Evolutionary conservation across 2,888 invertebrate species (phyloP).

Genomic region (Lasius fuliginosus): DNA sequence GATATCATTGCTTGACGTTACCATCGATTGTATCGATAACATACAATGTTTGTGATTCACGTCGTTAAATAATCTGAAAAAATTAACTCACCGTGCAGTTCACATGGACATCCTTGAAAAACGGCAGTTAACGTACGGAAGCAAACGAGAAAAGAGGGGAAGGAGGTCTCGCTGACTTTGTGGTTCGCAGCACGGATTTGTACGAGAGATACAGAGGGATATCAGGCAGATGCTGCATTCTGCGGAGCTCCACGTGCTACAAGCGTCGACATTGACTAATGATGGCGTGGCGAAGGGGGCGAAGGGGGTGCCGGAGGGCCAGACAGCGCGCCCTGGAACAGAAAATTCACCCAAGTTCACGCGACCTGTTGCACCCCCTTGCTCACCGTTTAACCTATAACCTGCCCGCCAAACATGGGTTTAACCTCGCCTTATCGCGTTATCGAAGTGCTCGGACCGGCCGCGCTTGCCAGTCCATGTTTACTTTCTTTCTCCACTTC

Average conservation of each 20-base stretch:
- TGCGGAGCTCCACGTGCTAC: constrained; percentile 83
- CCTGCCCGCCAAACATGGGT: constrained; percentile 86
- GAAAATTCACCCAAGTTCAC: constrained; percentile 86
- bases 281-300: constrained; percentile 83
- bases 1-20: not conserved
- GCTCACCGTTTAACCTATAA: constrained; percentile 86
- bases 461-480: constrained; percentile 47
- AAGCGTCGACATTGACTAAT: constrained; percentile 86
- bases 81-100: not conserved
- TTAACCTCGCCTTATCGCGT: constrained; percentile 86
- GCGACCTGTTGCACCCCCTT: constrained; percentile 86
- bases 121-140: constrained; percentile 41
- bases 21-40: not conserved
- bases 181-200: constrained; percentile 78
- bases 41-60: not conserved
- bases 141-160: constrained; percentile 36
- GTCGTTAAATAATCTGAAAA: not conserved
- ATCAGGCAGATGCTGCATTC: constrained; percentile 84
- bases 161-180: constrained; percentile 67
- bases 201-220: constrained; percentile 81
- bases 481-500: constrained; percentile 38
- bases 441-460: constrained; percentile 82
- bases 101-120: constrained; percentile 37
- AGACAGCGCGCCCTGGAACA: constrained; percentile 85
- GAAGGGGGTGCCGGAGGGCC: constrained; percentile 79